Base-by-base conservation (phyloP, 2,113 vertebrate genomes). In the Amphiprion percula region DNA sequence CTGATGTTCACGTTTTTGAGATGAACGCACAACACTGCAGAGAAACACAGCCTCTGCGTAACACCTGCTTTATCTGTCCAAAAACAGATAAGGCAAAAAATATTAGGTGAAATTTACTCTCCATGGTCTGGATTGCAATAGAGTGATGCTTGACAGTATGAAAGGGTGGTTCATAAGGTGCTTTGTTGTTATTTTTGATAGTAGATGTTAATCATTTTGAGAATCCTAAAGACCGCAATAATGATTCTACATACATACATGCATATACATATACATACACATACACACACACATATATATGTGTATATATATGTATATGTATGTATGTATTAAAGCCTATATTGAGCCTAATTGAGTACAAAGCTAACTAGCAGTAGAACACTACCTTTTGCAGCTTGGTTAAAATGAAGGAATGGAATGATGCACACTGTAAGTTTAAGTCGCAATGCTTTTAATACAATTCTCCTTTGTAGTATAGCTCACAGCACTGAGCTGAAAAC, bases 401-500 rank as follows among this genome's bases (percentile, higher is more conserved):
- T 67, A 64, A 44, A 83, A 79, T 74, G 30, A 83, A 59, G 44
- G 67, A 76, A 47, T 47, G 14, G 23, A 56, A 41, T 50, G 11
- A 33, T 10, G 50, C 47, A 64, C 53, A 77, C 17, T 47, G 12
- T 66, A 33, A 79, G 21, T 68, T 1, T 33, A 61, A 26, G 26
- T 33, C 74, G 23, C 26, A 53, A 65, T 76, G 58, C n/a, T 74
- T 58, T 74, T 79, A 73, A 79, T 85, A 26, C 66, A 74, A 2
- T 72, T 37, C 54, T 49, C 67, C 70, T 41, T 88, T 79, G 41
- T 73, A 61, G 76, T 78, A 46, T 60, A 9, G 52, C 56, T 72
- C 56, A 49, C 62, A 79, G 62, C 47, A 30, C 84, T 89, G 73
- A 77, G 55, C 68, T 67, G 63, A 69, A 89, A 85, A 69, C 49